Evolutionary conservation across 92 coral and sea anemone genomes (phyloP).

Genomic region (Zoanthus gigantus): DNA sequence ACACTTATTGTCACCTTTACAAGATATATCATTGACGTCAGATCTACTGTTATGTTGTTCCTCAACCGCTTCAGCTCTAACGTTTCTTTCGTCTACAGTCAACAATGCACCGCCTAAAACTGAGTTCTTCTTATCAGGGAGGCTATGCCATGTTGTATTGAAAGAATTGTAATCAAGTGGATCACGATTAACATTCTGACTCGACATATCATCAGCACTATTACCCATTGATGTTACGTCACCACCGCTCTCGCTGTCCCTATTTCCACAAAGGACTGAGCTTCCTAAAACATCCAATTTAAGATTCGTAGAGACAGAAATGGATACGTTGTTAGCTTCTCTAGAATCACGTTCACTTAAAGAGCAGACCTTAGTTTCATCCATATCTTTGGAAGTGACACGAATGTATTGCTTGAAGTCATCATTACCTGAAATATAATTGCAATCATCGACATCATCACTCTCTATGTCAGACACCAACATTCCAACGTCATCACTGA

Average conservation of each 20-base stretch:
- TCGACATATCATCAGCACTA: neutral
- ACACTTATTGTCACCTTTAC: neutral
- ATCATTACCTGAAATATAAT: neutral
- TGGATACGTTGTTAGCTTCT: neutral
- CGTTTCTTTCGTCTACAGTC: neutral
- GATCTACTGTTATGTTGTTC: neutral
- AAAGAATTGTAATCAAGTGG: neutral
- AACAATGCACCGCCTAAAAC: neutral
- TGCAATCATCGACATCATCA: neutral
- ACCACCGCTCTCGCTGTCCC: neutral
- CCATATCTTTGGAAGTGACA: conserved; percentile 37
- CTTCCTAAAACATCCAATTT: conserved; percentile 5
- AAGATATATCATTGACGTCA: neutral
- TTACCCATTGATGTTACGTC: neutral
- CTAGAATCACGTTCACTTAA: neutral
- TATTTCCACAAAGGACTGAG: neutral
- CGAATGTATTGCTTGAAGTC: conserved; percentile 9
- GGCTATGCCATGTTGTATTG: neutral
- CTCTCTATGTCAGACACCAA: conserved; percentile 29
- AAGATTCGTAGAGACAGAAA: neutral
- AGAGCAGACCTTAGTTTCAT: neutral
- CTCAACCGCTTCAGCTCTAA: neutral
- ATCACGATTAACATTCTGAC: neutral
- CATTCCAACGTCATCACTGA: conserved; percentile 19
- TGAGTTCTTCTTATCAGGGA: neutral